phyloP scores from a whole-genome alignment of 1,140 invertebrate species.

The Druon quercuslanigerum region DNA sequence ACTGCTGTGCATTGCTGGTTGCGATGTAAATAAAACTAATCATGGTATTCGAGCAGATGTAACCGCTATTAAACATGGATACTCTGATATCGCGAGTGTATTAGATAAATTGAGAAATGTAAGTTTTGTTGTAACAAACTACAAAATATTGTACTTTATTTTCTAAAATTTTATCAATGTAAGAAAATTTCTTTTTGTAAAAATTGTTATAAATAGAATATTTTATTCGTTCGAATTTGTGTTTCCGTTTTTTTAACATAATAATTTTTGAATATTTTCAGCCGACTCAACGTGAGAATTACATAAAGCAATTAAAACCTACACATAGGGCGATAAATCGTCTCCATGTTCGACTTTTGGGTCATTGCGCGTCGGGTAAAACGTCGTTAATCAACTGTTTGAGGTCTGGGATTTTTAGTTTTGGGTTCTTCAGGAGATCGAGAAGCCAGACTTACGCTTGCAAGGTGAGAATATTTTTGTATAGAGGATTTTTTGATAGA shows the following conservation, averaged over 20 bases:
- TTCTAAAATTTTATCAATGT: background rate
- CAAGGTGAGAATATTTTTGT: slow-evolving; percentile 58
- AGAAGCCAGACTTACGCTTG: slow-evolving; percentile 70
- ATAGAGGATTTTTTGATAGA: slow-evolving; percentile 14
- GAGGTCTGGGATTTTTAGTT: slow-evolving; percentile 81
- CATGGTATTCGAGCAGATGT: slow-evolving; percentile 87
- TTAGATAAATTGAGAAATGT: slow-evolving; percentile 83
- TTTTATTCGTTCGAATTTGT: slow-evolving; percentile 25
- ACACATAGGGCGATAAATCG: slow-evolving; percentile 80
- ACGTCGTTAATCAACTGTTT: slow-evolving; percentile 84
- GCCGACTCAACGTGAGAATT: slow-evolving; percentile 77
- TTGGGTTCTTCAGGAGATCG: slow-evolving; percentile 79
- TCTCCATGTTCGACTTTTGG: slow-evolving; percentile 86
- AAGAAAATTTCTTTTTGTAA: slow-evolving; percentile 14
- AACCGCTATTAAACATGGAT: slow-evolving; percentile 87
- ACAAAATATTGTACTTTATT: slow-evolving; percentile 11
- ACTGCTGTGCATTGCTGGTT: slow-evolving; percentile 85
- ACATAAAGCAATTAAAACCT: slow-evolving; percentile 83
- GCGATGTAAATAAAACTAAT: slow-evolving; percentile 82
- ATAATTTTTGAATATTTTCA: slow-evolving; percentile 45
- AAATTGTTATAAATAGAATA: slow-evolving; percentile 16
- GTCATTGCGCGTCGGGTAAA: slow-evolving; percentile 87
- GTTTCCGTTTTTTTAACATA: slow-evolving; percentile 16
- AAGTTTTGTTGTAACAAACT: slow-evolving; percentile 56
- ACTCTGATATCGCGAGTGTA: slow-evolving; percentile 84